phyloP scores from a whole-genome alignment of 2,113 vertebrate species.

The Otis tarda region DNA sequence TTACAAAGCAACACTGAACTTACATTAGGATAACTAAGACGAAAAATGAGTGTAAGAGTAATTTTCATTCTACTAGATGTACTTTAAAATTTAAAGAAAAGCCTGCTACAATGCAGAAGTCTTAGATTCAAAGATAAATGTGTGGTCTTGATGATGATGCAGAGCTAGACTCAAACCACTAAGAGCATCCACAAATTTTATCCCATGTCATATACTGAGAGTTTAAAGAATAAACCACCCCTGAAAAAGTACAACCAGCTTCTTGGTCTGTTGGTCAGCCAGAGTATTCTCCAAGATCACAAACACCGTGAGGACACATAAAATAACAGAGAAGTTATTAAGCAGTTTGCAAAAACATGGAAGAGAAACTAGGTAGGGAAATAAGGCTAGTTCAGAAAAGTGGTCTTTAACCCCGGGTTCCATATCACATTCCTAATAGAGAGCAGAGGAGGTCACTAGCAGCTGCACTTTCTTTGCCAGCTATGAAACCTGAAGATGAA shows the following conservation, averaged over 20 bases:
- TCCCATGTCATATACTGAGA: background rate
- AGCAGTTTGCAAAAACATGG: background rate
- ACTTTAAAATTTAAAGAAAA: background rate
- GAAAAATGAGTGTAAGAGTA: background rate
- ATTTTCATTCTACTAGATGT: background rate
- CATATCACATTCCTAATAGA: background rate
- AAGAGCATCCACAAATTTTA: background rate
- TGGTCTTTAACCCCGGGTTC: background rate
- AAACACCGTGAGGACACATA: accelerated
- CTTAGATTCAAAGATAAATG: background rate
- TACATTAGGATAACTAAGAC: background rate
- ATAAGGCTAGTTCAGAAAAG: background rate
- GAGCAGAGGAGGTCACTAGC: background rate
- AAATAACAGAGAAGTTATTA: background rate
- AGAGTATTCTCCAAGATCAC: background rate
- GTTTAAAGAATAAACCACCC: background rate
- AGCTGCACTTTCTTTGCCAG: background rate
- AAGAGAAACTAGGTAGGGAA: background rate
- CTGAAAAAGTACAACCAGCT: background rate
- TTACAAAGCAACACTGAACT: background rate
- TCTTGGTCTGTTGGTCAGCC: background rate
- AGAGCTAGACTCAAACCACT: background rate
- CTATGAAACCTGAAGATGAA: background rate
- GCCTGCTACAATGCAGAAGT: background rate
- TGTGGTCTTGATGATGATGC: background rate